Base-by-base conservation (phyloP, 2,797 vertebrate genomes). In the Apodemus agrarius region DNA sequence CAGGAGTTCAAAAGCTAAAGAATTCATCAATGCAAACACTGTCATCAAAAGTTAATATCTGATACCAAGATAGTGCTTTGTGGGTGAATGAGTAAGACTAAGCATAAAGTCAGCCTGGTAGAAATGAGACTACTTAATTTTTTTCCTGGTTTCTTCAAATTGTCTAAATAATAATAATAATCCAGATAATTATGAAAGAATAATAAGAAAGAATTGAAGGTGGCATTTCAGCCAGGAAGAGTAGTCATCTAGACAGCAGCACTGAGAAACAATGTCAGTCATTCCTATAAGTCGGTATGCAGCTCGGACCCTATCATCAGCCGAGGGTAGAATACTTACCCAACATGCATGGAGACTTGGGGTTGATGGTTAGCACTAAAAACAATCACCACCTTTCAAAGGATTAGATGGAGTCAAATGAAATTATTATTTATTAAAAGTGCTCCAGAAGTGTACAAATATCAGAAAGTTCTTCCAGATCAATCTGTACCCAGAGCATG, bases 181-280 rank as follows among this genome's bases (percentile, higher is more conserved):
- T 46, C 5, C 17, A 65, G 81, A 83, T 8, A 67, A 49, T 67
- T 6, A 34, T 85, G 2, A 21, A 85, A 46, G 17, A 67, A 67
- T 67, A 85, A 85, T n/a, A 49, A 57, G 26, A 40, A 63, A 11
- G 11, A 83, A 43, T 14, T 43, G 52, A 85, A 94, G 59, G 10
- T 29, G 54, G 10, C 11, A 31, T 74, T 90, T 87, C 26, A 43
- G 21, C 6, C 29, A 46, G n/a, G 49, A 43, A 67, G n/a, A 52
- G 13, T 69, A 9, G 5, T 3, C 3, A 6, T 2, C 3, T 40
- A 46, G 7, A n/a, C 8, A 40, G 7, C 0, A 88, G 0, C 22
- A 21, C 7, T 72, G 16, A 72, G n/a, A 80, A 9, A 80, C 40
- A 34, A 49, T 59, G 24, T 13, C 24, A 72, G 13, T 43, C 24